Evolutionary conservation across 2,113 vertebrate species (phyloP), one percentile per base, ranked within the genome.

Genomic region (Aegypius monachus): DNA sequence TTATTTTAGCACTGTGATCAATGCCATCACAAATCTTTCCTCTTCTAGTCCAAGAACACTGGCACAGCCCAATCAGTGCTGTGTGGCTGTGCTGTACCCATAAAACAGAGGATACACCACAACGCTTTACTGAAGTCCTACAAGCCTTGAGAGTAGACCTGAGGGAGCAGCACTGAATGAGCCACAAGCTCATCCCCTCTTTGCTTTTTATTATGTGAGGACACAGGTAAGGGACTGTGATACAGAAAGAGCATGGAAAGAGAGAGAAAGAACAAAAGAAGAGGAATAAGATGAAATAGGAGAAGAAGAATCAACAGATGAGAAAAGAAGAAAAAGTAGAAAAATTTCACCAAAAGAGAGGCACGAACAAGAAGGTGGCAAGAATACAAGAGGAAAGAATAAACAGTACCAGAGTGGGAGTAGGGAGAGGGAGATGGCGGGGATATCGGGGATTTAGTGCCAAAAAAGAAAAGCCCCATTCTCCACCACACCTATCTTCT

Each of bases 1-100:
- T 96, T 97, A 94, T 95, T 97, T 97, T 96, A 95, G 91, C 86
- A 58, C 72, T 73, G 56, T 87, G 71, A 95, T 87, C 95, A 87
- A 72, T 72, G 45, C 40, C 84, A 94, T 16, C 73, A 79, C 75
- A 95, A 97, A 95, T 95, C 94, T 89, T 67, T 26, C 70, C 55
- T 77, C 38, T 92, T 73, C 62, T 42, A 87, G 55, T 56, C 83
- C 88, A 78, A 62, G 67, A 92, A 31, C 45, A 43, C 42, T 55
- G 77, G 91, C 70, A 81, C 16, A 80, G 61, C 26, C 73, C 65
- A 73, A 2, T 5, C 73, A 61, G 56, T 6, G 47, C 68, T 38
- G 56, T 21, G 40, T 29, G 63, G 81, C 16, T 66, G 5, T 16
- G 53, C 65, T 73, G 82, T 40, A 61, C 72, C 77, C 77, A 32